Conservation (phyloP, 2,113 vertebrate genomes). For the Actinemys pallida region DNA sequence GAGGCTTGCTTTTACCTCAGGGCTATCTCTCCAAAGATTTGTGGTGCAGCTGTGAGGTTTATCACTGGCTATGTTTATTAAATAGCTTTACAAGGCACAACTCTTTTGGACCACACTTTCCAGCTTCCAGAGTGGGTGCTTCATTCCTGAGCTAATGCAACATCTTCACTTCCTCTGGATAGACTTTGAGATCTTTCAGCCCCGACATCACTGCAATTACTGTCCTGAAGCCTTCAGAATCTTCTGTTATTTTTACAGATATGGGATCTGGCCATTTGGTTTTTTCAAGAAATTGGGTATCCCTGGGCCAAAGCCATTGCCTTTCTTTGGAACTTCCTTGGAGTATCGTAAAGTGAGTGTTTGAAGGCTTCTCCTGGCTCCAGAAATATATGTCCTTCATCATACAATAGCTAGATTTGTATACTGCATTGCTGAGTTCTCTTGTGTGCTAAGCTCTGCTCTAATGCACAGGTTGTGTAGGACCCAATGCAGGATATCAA, state of each 20-base stretch:
- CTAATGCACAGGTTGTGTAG: background rate
- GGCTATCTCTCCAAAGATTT: background rate
- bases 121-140: background rate
- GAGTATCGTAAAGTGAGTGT: slow-evolving; percentile 67
- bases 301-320: slow-evolving; percentile 78
- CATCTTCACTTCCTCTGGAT: accelerated
- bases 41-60: background rate
- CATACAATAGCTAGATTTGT: background rate
- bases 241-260: slow-evolving; percentile 64
- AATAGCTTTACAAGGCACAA: background rate
- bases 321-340: slow-evolving; percentile 76
- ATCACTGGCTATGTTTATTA: background rate
- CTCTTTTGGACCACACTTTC: background rate
- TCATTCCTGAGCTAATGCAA: background rate
- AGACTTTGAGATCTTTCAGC: accelerated
- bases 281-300: slow-evolving; percentile 79
- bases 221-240: background rate
- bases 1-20: background rate
- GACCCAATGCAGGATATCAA: background rate
- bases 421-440: background rate
- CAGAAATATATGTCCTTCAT: background rate
- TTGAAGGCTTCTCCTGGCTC: background rate
- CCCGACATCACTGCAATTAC: accelerated
- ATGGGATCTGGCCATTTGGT: slow-evolving; percentile 77
- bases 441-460: background rate